Base-by-base conservation (phyloP, 2,888 invertebrate genomes). In the Drosophila anomelani region DNA sequence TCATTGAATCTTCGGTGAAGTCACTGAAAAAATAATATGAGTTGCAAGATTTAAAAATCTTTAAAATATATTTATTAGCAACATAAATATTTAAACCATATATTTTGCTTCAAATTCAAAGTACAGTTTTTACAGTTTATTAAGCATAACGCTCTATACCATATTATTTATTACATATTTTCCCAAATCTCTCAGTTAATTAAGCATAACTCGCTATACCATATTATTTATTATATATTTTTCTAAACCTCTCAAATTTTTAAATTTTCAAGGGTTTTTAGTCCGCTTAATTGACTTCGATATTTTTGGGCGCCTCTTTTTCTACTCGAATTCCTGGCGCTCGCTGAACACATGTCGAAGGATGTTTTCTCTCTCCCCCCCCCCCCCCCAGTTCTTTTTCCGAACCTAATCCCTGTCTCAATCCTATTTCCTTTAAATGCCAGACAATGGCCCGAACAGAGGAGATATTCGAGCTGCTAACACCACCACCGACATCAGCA, bases 381-480 rank as follows among this genome's bases (percentile, higher is more conserved):
- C 47, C 44, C 1, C 23, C 55, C 39, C 51, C 56, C 46, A 36
- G 44, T 17, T 51, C 9, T 39, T 17, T 46, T 9, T 17, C 34
- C 38, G 13, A 39, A 44, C 43, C 41, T 32, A 43, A 55, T 20
- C 13, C 29, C 61, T 17, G 43, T 61, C 61, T 43, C 61, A 84
- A 88, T 80, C 79, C 49, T 59, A 86, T 80, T 88, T 86, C 66
- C 84, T 58, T 63, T 79, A 78, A 89, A 76, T 59, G 85, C 43
- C 54, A 68, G 38, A 85, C 85, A 88, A 85, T 76, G 71, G 71
- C 69, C 32, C 4, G 32, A 13, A 7, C 17, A 17, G 17, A 29
- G 43, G 46, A 73, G 72, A 73, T 53, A 73, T 73, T 57, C 76
- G 72, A 73, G 70, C 55, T 29, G n/a, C 20, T 44, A 23, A 20